Base-by-base conservation (phyloP, 2,113 vertebrate genomes). In the Cololabis saira region DNA sequence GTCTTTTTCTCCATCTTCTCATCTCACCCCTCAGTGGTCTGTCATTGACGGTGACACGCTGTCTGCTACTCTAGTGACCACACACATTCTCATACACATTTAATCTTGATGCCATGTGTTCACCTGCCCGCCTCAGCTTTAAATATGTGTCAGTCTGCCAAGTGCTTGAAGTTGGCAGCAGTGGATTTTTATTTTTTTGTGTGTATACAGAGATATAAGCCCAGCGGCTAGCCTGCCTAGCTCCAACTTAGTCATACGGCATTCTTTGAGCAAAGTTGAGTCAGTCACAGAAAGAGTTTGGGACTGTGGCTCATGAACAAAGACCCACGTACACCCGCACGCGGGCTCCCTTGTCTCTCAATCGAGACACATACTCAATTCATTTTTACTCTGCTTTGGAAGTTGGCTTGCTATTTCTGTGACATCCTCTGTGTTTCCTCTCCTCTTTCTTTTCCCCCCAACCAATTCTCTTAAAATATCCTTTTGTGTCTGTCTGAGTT, bases 41-140 rank as follows among this genome's bases (percentile, higher is more conserved):
- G 85, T 91, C 85, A 87, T 87, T 88, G 86, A 90, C 89, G 87
- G 91, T 92, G 90, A 92, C 90, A 80, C 27, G n/a, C 82, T 83
- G 91, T 91, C 91, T 92, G 82, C 85, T 64, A 17, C 78, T 72
- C 22, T 17, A 68, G 56, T 85, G 81, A 82, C 85, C 83, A 80
- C 87, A 86, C 82, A 51, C 76, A 57, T 51, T 52, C 50, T 50
- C 57, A 58, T 54, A 59, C 47, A 61, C 16, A 74, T 17, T 52
- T 61, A 74, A 58, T 78, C 45, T 47, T 15, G 59, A 51, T 78
- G 69, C 59, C 58, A 47, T 70, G 65, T 42, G 59, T 60, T 80
- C 76, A 79, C 80, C 82, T 72, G 71, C 56, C 58, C 66, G 61
- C 37, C 55, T 47, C 71, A 40, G 55, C 14, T 71, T 55, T 45